Percentiles rank a stretch among this genome's conserved stretches.
Conservation (phyloP, 1,140 invertebrate genomes). For the Phenacoccus solenopsis region DNA sequence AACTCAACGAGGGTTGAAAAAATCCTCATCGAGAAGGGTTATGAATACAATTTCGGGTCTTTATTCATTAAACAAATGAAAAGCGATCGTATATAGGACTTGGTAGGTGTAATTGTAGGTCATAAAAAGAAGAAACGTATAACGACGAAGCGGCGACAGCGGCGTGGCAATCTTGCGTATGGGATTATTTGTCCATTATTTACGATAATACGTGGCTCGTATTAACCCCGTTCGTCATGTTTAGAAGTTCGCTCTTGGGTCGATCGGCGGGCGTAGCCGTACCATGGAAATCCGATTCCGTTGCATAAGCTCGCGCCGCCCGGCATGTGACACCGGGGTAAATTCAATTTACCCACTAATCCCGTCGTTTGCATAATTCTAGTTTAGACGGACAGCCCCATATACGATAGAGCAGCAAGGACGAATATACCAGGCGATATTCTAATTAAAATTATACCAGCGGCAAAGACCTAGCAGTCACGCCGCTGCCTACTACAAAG, state of each 20-base stretch:
- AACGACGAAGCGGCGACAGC: no score
- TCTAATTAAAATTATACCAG: neutral
- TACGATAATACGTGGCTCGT: neutral
- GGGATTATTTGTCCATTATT: conserved; percentile 2
- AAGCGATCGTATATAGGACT: neutral
- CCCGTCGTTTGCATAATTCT: neutral
- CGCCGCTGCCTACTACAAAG: neutral
- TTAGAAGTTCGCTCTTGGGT: neutral
- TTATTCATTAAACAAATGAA: neutral
- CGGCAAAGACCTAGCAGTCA: neutral
- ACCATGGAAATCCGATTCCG: neutral
- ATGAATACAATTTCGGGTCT: no score
- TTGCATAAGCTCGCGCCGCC: neutral
- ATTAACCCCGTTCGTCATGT: neutral
- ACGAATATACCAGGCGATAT: neutral
- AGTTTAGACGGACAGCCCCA: neutral
- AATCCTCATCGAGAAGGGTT: no score
- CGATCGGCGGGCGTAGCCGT: no score
- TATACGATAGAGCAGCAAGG: neutral
- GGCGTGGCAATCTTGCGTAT: neutral
- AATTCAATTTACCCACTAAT: conserved; percentile 2
- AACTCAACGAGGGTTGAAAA: no score
- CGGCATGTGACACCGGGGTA: neutral
- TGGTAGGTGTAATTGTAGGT: neutral
- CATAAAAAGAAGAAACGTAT: neutral